These are phyloP conservation scores for Drosophila melanica DNA, from an alignment of 1,140 invertebrate genomes.

Conservation along the genomic window DNA sequence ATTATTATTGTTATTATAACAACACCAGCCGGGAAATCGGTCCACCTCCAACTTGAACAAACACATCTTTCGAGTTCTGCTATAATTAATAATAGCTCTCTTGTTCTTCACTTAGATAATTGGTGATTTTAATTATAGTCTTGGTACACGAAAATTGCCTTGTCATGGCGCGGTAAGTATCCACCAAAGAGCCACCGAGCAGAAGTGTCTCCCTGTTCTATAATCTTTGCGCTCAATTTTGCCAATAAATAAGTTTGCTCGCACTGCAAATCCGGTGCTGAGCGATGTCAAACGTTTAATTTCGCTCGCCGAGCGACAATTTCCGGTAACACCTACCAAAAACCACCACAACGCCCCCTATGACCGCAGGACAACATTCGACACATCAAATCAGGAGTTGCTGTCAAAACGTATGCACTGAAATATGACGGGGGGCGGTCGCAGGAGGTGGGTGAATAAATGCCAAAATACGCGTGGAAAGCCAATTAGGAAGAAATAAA, in stretches of 20 bases:
- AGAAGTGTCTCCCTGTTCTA: neutral
- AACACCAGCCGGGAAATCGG: no score
- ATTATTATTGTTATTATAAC: no score
- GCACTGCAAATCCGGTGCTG: slow-evolving; percentile 46
- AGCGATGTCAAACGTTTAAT: slow-evolving; percentile 64
- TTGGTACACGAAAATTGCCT: neutral
- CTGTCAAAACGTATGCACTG: slow-evolving; percentile 67
- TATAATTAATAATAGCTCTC: neutral
- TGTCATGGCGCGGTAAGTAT: slow-evolving; percentile 14
- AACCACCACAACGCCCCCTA: slow-evolving; percentile 42
- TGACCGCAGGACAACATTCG: slow-evolving; percentile 6
- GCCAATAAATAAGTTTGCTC: slow-evolving; percentile 65
- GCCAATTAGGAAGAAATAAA: slow-evolving; percentile 78
- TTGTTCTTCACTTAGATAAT: neutral
- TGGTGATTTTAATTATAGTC: neutral
- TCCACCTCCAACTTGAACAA: no score
- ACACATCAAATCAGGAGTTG: slow-evolving; percentile 73
- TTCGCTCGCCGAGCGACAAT: slow-evolving; percentile 69
- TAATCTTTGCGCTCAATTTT: slow-evolving; percentile 64
- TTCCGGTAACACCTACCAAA: slow-evolving; percentile 68
- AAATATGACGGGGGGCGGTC: slow-evolving; percentile 62
- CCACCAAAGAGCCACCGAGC: slow-evolving; percentile 58
- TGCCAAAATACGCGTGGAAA: slow-evolving; percentile 72
- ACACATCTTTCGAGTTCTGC: no score
- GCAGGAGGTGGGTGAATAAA: slow-evolving; percentile 39